Percentiles rank a stretch among this genome's conserved stretches.
These are phyloP conservation scores for Bolborhynchus lineola DNA, from an alignment of 2,113 vertebrate species.

Conservation along the genomic window DNA sequence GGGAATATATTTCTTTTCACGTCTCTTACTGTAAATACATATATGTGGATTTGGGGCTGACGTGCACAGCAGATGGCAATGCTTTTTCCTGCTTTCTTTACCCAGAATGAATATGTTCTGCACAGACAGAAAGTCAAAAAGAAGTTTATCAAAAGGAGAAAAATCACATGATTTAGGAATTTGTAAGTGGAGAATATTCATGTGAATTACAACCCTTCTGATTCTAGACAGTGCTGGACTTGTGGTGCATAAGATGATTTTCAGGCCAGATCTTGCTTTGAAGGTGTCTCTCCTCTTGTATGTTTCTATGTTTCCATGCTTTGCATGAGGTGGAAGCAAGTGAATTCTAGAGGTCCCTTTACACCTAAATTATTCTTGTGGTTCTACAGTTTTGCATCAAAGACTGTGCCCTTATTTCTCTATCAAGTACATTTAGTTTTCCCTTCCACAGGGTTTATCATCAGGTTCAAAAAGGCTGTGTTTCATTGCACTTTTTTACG, in stretches of 20 bases:
- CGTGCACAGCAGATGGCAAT: background rate
- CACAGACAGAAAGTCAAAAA: background rate
- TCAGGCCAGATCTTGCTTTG: background rate
- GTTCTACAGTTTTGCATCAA: background rate
- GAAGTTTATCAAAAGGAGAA: background rate
- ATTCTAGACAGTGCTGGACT: background rate
- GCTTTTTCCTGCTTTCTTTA: background rate
- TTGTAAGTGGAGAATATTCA: background rate
- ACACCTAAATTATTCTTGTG: background rate
- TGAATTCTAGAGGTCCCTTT: background rate
- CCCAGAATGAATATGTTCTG: background rate
- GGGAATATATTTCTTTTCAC: background rate
- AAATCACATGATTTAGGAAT: accelerated
- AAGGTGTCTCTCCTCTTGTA: background rate
- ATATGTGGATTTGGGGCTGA: background rate
- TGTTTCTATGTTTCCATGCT: background rate
- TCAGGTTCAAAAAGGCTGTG: background rate
- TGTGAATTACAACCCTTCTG: background rate
- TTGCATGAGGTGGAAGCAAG: background rate
- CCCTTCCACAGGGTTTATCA: background rate
- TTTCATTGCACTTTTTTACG: background rate
- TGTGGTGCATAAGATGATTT: background rate
- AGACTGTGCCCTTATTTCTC: background rate
- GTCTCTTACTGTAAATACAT: background rate
- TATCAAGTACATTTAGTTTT: background rate